Base-by-base conservation (phyloP, 2,113 vertebrate species). In the Cricetomys ansorgei region DNA sequence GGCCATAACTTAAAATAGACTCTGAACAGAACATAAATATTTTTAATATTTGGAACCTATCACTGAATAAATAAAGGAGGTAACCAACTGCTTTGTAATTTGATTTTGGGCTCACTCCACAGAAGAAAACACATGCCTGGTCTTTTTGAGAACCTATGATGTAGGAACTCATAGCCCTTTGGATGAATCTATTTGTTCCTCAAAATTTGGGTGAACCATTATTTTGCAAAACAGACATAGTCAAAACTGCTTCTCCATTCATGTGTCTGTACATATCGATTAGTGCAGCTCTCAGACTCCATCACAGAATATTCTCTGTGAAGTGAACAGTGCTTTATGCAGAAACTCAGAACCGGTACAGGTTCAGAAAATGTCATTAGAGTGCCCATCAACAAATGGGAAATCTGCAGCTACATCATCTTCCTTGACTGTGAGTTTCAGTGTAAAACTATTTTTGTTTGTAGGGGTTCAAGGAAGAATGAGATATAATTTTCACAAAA, bases 1-100 rank as follows among this genome's bases (percentile, higher is more conserved):
- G 3, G 55, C 16, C 43, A 43, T 92, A 96, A 97, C 53, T 67
- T 81, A 89, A 95, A 92, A 92, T 92, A 95, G 48, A 91, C 13
- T 75, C 93, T 90, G 69, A 67, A 55, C 7, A 34, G 17, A 76
- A 23, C 29, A 88, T 84, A 85, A 43, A 77, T 90, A 91, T 89
- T 81, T 95, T 17, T 65, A 86, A 37, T 77, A 9, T 34, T 88
- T 92, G 17, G 5, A 77, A 69, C 1, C 15, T 81, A 64, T 86
- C 43, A 87, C 89, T 81, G 79, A 91, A 92, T 23, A 91, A 31
- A 6, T 13, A 86, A 83, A 29, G 2, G 7, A 91, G 27, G 8
- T 45, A 65, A 29, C 13, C 27, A 48, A 48, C 27, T 34, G 1
- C 40, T 48, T 34, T 48, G 2, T 48, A 17, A 34, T 34, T 65